These are phyloP conservation scores for Acrossocheilus fasciatus DNA, from an alignment of 2,797 vertebrate genomes.

Conservation along the genomic window DNA sequence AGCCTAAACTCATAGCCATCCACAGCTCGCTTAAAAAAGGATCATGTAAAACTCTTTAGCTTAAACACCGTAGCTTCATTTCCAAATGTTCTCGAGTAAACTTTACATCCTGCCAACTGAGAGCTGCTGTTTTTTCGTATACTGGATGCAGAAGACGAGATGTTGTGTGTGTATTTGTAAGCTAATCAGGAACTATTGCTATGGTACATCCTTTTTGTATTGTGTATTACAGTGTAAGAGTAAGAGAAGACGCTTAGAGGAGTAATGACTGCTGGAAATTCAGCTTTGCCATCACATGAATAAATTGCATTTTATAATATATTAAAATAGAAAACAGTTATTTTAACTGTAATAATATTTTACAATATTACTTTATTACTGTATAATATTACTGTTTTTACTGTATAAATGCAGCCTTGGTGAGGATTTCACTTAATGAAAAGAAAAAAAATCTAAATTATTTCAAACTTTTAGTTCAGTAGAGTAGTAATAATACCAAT, in stretches of 20 bases:
- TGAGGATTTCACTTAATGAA: not conserved
- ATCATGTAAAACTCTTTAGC: constrained; percentile 63
- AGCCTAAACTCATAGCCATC: constrained; percentile 66
- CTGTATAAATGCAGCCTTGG: not conserved
- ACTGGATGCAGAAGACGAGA: not conserved
- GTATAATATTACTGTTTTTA: not conserved
- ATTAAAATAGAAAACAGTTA: not conserved
- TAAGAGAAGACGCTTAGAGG: not conserved
- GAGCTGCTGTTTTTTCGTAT: not conserved
- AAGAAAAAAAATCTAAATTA: too few relatives aligned
- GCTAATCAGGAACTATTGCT: not conserved
- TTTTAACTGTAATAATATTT: not conserved
- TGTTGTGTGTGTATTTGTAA: not conserved
- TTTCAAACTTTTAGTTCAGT: too few relatives aligned
- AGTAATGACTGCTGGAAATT: not conserved
- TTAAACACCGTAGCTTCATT: constrained; percentile 33
- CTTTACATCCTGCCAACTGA: constrained; percentile 23
- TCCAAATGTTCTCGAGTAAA: constrained; percentile 27
- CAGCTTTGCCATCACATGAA: not conserved
- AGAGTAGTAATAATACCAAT: not conserved
- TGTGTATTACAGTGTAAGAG: not conserved
- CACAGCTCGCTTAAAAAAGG: constrained; percentile 63
- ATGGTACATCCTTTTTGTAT: not conserved
- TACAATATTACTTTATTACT: not conserved
- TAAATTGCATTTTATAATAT: not conserved